A percentile compares a stretch with the other conserved stretches of the same genome.
These are phyloP conservation scores for Pseudoips prasinana DNA, from an alignment of 2,888 invertebrate genomes.

Conservation along the genomic window DNA sequence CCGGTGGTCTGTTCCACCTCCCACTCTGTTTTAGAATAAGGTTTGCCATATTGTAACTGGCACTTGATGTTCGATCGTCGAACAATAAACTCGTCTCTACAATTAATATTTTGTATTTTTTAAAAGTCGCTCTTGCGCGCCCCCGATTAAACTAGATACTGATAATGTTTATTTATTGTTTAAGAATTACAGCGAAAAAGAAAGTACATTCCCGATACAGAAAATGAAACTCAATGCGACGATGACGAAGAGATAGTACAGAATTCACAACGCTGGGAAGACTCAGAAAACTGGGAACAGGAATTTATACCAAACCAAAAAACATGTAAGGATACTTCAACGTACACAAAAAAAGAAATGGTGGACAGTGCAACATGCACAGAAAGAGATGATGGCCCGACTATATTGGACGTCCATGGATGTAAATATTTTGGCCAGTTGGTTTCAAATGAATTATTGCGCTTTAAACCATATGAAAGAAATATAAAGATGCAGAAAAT, in stretches of 20 bases:
- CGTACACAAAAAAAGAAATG: constrained; percentile 16
- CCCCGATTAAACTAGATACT: no score
- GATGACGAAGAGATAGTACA: constrained; percentile 19
- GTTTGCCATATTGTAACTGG: no score
- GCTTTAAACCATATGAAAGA: constrained; percentile 20
- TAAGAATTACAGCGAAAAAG: constrained; percentile 8
- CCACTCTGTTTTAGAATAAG: no score
- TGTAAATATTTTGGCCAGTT: constrained; percentile 24
- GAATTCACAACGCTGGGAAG: constrained; percentile 20
- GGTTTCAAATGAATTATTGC: constrained; percentile 21
- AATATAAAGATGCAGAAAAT: constrained; percentile 17
- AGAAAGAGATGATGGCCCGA: constrained; percentile 17
- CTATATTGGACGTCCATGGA: constrained; percentile 18
- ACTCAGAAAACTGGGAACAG: constrained; percentile 18
- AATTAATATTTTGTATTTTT: no score
- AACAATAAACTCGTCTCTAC: no score
- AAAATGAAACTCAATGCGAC: constrained; percentile 25
- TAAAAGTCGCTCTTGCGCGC: no score
- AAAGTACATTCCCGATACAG: constrained; percentile 24
- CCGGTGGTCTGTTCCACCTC: no score
- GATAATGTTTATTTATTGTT: not conserved
- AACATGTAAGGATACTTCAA: constrained; percentile 12
- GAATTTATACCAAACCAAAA: constrained; percentile 1
- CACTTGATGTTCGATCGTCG: no score
- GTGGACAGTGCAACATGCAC: constrained; percentile 18